Conservation (phyloP, 2,113 vertebrate genomes). For the Sula dactylatra region DNA sequence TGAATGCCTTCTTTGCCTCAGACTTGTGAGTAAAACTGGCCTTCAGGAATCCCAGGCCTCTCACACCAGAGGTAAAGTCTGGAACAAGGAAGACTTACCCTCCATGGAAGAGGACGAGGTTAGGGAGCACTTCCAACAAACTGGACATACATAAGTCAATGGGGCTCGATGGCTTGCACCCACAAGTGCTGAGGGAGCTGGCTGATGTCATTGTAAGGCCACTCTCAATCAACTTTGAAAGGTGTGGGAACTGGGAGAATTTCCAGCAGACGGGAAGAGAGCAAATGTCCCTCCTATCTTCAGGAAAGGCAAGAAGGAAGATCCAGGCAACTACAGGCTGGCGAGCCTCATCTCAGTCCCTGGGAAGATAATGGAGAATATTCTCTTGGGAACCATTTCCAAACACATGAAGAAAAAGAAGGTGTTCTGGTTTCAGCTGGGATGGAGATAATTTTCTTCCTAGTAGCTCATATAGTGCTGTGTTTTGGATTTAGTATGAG, state of each 20-base stretch:
- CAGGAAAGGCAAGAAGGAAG: neutral
- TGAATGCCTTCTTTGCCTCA: neutral
- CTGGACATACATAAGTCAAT: accelerated
- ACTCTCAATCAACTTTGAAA: neutral
- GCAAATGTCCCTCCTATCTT: neutral
- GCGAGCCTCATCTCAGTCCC: neutral
- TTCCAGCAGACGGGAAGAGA: neutral
- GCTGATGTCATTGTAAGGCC: neutral
- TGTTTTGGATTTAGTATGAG: no score
- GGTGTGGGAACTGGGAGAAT: neutral
- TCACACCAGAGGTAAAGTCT: neutral
- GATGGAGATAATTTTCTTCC: no score
- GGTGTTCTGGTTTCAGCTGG: no score
- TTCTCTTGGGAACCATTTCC: neutral
- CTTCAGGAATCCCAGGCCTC: neutral
- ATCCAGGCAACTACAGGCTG: neutral
- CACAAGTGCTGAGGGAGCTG: neutral
- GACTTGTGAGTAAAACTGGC: neutral
- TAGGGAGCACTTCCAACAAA: neutral
- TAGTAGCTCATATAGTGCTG: no score
- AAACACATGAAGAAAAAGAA: neutral
- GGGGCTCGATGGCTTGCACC: neutral
- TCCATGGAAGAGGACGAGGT: neutral
- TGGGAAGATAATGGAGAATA: neutral
- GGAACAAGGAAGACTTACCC: neutral